A percentile compares a stretch with the other conserved stretches of the same genome.
Evolutionary conservation across 2,888 invertebrate genomes (phyloP).

Genomic region (Meganola albula): DNA sequence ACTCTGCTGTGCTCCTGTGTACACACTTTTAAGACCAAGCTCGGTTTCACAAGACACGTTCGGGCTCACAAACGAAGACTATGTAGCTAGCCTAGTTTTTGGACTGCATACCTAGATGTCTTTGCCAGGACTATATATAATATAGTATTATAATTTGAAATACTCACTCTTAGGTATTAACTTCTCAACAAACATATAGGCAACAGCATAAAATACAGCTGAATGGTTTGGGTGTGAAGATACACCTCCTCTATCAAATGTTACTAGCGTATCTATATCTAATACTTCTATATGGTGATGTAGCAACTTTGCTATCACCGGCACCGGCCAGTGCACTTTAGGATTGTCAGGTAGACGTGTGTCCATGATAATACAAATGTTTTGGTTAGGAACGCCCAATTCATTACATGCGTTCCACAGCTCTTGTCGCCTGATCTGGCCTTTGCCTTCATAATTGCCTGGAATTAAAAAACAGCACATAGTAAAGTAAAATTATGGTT

Average conservation of each 20-base stretch:
- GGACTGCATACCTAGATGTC: no score
- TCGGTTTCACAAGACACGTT: no score
- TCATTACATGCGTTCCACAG: conserved; percentile 87
- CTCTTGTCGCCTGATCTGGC: conserved; percentile 83
- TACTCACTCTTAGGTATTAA: conserved; percentile 84
- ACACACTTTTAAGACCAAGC: no score
- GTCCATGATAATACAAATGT: conserved; percentile 84
- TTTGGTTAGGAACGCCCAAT: conserved; percentile 87
- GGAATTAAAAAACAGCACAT: conserved; percentile 14
- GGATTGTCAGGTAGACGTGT: conserved; percentile 88
- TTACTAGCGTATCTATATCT: conserved; percentile 89
- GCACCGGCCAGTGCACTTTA: conserved; percentile 83
- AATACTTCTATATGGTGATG: conserved; percentile 81
- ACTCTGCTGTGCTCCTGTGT: no score
- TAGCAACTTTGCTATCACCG: conserved; percentile 61
- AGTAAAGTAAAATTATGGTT: no score
- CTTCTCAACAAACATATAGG: conserved; percentile 86
- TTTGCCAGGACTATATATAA: no score
- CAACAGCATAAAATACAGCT: conserved; percentile 88
- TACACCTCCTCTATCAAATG: conserved; percentile 96
- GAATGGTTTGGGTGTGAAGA: conserved; percentile 96
- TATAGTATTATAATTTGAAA: no score
- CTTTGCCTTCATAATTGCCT: conserved; percentile 84
- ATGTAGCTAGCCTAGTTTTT: no score
- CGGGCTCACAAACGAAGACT: no score